Conservation (phyloP, 2,888 invertebrate species). For the Linnaemya tessellans region DNA sequence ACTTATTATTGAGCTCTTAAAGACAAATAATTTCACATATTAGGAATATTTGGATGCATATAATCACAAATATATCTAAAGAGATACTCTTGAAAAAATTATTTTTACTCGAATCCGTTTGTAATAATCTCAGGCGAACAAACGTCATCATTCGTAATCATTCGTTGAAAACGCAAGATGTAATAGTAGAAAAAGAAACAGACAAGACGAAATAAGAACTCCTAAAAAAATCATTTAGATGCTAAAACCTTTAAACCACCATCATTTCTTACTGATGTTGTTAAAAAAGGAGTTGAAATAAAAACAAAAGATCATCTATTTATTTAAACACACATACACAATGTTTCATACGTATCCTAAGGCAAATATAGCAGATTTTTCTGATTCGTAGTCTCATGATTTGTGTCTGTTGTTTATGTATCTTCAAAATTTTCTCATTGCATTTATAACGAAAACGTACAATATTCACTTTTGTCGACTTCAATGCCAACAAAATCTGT, state of each 20-base stretch:
- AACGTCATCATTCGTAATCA: constrained; percentile 79
- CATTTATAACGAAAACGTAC: constrained; percentile 73
- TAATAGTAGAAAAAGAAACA: not conserved
- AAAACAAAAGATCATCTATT: constrained; percentile 38
- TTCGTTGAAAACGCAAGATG: constrained; percentile 76
- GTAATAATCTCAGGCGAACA: constrained; percentile 78
- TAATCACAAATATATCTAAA: constrained; percentile 4
- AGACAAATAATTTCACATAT: not conserved
- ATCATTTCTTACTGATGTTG: constrained; percentile 59
- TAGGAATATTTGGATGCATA: not conserved
- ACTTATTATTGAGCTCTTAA: not conserved
- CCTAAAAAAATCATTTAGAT: not conserved
- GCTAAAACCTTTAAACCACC: constrained; percentile 50
- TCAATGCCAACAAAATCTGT: not conserved
- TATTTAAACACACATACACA: not conserved
- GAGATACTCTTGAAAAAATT: too few relatives aligned
- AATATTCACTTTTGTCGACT: constrained; percentile 73
- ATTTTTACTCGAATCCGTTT: constrained; percentile 50
- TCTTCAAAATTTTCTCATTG: not conserved
- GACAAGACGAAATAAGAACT: constrained; percentile 25
- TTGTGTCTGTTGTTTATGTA: constrained; percentile 62
- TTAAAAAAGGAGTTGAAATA: constrained; percentile 52
- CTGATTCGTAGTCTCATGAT: constrained; percentile 25
- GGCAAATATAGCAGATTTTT: not conserved
- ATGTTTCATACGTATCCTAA: not conserved